These are phyloP conservation scores for Xenus cinereus DNA, from an alignment of 2,113 vertebrate genomes.

Conservation along the genomic window DNA sequence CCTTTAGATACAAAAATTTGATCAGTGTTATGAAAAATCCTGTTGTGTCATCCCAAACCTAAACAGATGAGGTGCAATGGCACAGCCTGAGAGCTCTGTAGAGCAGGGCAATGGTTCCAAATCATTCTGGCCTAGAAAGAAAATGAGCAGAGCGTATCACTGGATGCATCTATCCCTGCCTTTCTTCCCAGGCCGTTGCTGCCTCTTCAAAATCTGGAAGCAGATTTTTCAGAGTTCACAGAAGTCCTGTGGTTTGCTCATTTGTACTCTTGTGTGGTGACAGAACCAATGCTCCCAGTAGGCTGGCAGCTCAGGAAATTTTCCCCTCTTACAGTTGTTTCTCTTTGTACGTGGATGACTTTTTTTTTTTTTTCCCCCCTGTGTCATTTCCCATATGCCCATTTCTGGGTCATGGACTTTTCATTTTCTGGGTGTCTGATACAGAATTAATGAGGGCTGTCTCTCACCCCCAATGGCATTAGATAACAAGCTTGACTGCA, in stretches of 20 bases:
- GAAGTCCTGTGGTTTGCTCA: neutral
- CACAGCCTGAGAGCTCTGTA: neutral
- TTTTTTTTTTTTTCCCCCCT: neutral
- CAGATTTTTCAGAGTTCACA: neutral
- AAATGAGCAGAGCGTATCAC: neutral
- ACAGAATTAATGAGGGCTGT: neutral
- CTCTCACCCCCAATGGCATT: neutral
- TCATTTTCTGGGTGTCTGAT: neutral
- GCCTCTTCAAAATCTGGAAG: neutral
- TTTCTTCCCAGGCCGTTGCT: neutral
- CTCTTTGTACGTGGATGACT: neutral
- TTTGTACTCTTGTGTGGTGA: neutral
- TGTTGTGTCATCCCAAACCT: neutral
- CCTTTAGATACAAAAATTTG: neutral
- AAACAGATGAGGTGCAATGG: neutral
- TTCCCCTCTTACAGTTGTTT: neutral
- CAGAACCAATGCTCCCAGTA: neutral
- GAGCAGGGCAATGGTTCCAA: neutral
- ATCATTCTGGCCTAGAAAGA: neutral
- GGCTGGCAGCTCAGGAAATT: neutral
- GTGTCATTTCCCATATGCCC: neutral
- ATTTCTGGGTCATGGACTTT: neutral
- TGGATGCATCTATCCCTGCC: neutral
- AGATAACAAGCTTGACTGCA: neutral
- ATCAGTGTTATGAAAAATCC: neutral